phyloP scores from a whole-genome alignment of 2,113 vertebrate species.

The Protobothrops flavoviridis region DNA sequence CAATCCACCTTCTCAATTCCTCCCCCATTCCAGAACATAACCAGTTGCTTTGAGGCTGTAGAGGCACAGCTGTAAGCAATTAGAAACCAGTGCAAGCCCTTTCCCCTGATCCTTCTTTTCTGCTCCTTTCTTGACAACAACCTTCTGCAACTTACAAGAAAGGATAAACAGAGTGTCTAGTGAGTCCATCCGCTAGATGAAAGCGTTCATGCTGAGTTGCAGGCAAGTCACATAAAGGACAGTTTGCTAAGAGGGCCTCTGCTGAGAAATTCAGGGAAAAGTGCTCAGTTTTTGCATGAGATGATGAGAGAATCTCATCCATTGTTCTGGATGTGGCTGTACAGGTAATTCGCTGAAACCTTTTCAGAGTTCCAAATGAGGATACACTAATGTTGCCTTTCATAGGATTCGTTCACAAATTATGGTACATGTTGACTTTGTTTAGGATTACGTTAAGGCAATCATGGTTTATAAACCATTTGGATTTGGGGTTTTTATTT shows the following conservation, averaged over 20 bases:
- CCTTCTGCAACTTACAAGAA: background rate
- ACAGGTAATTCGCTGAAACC: too few relatives aligned
- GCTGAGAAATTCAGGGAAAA: background rate
- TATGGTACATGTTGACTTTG: background rate
- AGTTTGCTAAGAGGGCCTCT: background rate
- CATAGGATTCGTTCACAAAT: background rate
- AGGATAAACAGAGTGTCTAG: background rate
- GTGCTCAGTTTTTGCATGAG: background rate
- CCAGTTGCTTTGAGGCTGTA: slow-evolving; percentile 29
- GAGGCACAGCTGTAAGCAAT: slow-evolving; percentile 60
- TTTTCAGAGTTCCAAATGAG: background rate
- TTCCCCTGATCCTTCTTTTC: slow-evolving; percentile 23
- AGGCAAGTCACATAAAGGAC: fast-evolving
- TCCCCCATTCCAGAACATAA: fast-evolving
- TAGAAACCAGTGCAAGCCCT: slow-evolving; percentile 32
- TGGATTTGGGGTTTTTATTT: background rate
- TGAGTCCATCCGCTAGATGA: background rate
- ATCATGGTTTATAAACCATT: background rate
- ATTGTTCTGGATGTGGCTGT: background rate
- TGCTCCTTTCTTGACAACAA: slow-evolving; percentile 38
- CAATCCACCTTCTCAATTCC: background rate
- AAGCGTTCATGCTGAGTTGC: background rate
- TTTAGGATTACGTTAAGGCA: background rate
- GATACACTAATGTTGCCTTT: background rate
- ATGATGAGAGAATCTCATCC: background rate